Percentiles rank a stretch among this genome's conserved stretches.
Evolutionary conservation across 2,797 vertebrate species (phyloP).

Genomic region (Falco concolor): DNA sequence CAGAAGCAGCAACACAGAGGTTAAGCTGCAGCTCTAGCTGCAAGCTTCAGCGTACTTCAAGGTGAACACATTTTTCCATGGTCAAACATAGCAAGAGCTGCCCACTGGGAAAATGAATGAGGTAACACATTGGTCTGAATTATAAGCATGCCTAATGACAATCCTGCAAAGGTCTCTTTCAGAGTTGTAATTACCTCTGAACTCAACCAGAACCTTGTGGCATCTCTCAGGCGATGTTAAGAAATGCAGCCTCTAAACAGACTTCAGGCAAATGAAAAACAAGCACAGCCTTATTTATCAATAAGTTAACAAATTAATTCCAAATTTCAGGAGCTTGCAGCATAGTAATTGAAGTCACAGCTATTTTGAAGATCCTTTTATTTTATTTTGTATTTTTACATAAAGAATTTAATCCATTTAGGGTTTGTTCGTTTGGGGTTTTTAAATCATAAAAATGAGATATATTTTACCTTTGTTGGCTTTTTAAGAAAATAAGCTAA

Average conservation of each 20-base stretch:
- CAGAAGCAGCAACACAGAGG: background rate
- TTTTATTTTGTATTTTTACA: background rate
- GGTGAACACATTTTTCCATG: background rate
- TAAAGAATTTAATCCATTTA: background rate
- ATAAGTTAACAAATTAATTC: background rate
- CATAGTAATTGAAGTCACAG: background rate
- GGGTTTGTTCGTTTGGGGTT: background rate
- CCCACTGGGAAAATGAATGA: conserved; percentile 26
- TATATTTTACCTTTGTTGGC: conserved; percentile 27
- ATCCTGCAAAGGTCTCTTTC: background rate
- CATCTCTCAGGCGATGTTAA: background rate
- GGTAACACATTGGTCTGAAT: background rate
- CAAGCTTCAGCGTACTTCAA: background rate
- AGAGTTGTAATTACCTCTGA: background rate
- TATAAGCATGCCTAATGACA: background rate
- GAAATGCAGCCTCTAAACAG: background rate
- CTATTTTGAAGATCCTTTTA: background rate
- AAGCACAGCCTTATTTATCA: background rate
- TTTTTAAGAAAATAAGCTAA: background rate
- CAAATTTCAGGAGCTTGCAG: background rate
- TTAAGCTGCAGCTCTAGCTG: background rate
- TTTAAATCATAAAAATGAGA: background rate
- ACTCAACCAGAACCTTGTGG: background rate
- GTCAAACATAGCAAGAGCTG: background rate
- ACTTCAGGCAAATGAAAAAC: background rate